These are phyloP conservation scores for Barypeithes pellucidus DNA, from an alignment of 2,888 invertebrate genomes.

Conservation along the genomic window DNA sequence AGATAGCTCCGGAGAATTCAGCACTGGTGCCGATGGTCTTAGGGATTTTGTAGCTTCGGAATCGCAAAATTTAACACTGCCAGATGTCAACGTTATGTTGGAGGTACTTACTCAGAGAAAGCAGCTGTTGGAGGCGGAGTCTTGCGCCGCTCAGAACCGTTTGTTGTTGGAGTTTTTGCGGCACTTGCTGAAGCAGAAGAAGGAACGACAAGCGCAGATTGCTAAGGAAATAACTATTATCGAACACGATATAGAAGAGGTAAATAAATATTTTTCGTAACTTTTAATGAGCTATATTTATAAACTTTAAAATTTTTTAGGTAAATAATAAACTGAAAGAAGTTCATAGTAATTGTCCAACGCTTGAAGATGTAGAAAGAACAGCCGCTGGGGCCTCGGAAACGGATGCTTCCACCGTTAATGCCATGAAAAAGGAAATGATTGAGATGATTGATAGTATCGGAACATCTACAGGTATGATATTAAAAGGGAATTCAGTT, in stretches of 20 bases:
- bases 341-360: conserved; percentile 75
- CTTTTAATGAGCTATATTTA: not conserved
- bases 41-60: conserved; percentile 79
- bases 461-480: conserved; percentile 68
- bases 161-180: conserved; percentile 89
- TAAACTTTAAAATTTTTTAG: conserved; percentile 30
- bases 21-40: conserved; percentile 72
- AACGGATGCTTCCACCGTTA: conserved; percentile 70
- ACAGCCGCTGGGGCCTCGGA: conserved; percentile 70
- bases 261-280: too few species aligned
- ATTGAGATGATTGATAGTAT: conserved; percentile 74
- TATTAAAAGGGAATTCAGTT: not conserved
- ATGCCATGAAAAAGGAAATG: conserved; percentile 74
- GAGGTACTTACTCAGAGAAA: conserved; percentile 86
- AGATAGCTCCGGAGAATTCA: conserved; percentile 69
- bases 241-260: conserved; percentile 81
- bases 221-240: conserved; percentile 83
- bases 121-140: conserved; percentile 86
- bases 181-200: conserved; percentile 83
- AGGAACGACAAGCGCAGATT: conserved; percentile 79
- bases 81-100: conserved; percentile 87
- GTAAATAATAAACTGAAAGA: conserved; percentile 72
- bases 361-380: conserved; percentile 73
- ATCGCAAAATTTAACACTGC: conserved; percentile 81
- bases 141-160: conserved; percentile 84